Evolutionary conservation across 2,888 invertebrate genomes (phyloP).

Genomic region (Sarcophaga variegata): DNA sequence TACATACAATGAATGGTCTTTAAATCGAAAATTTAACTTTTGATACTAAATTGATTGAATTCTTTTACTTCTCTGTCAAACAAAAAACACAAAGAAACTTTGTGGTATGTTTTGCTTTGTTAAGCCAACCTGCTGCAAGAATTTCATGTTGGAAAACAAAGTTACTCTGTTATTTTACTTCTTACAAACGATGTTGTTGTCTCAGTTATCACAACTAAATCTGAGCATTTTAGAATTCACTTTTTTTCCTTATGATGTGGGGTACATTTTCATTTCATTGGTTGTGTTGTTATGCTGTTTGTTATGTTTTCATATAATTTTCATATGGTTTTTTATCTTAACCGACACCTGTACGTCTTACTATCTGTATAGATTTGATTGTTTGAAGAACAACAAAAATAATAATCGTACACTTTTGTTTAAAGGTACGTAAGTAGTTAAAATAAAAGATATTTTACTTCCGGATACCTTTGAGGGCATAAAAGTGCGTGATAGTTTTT

Average conservation of each 20-base stretch:
- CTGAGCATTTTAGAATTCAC: constrained; percentile 7
- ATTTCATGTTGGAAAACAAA: constrained; percentile 14
- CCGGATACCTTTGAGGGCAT: constrained; percentile 61
- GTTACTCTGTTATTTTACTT: constrained; percentile 22
- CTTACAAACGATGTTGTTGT: constrained; percentile 25
- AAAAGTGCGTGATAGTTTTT: constrained; percentile 62
- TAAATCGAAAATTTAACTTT: no score
- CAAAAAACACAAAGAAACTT: neutral
- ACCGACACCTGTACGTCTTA: constrained; percentile 66
- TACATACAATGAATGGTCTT: no score
- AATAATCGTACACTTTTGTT: constrained; percentile 7
- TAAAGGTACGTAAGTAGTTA: constrained; percentile 28
- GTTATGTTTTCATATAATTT: constrained; percentile 33
- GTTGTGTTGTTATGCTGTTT: constrained; percentile 45
- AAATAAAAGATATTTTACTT: constrained; percentile 58
- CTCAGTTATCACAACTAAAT: constrained; percentile 53
- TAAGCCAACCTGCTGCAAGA: constrained; percentile 54
- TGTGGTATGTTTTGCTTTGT: constrained; percentile 36
- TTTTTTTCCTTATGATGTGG: constrained; percentile 22
- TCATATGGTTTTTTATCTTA: constrained; percentile 64
- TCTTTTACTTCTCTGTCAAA: neutral
- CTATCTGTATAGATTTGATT: constrained; percentile 46
- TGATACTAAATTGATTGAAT: neutral
- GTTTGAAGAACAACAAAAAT: constrained; percentile 45
- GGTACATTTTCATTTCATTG: constrained; percentile 68